Percentiles rank a stretch among this genome's conserved stretches.
These are phyloP conservation scores for Peromyscus nudipes DNA, from an alignment of 2,797 vertebrate species.

Conservation along the genomic window DNA sequence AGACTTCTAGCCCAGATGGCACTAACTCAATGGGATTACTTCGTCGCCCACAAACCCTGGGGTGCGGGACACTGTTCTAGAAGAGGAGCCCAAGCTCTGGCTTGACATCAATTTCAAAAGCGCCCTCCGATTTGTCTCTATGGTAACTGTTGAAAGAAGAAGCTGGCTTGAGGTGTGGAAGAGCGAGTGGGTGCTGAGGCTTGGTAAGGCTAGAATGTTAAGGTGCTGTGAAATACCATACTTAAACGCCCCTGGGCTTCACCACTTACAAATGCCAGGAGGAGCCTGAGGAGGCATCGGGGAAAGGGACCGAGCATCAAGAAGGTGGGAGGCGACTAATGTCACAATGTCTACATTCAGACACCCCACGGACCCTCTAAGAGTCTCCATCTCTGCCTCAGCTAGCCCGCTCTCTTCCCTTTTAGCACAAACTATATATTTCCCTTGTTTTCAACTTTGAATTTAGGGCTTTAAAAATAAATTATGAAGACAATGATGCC, in stretches of 20 bases:
- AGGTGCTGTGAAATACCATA: neutral
- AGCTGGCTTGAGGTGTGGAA: neutral
- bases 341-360: neutral
- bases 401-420: neutral
- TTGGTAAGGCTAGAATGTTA: neutral
- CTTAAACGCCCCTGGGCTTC: neutral
- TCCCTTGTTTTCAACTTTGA: slow-evolving; percentile 67
- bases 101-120: neutral
- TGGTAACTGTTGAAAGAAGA: slow-evolving; percentile 14
- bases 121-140: neutral
- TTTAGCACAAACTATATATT: slow-evolving; percentile 29
- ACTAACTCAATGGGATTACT: slow-evolving; percentile 23
- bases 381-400: neutral
- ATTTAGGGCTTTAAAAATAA: slow-evolving; percentile 68
- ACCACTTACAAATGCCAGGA: neutral
- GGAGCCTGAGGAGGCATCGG: neutral
- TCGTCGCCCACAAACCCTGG: neutral
- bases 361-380: neutral
- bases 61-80: slow-evolving; percentile 10
- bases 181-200: slow-evolving; percentile 6
- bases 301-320: neutral
- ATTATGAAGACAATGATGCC: slow-evolving; percentile 57
- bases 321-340: neutral
- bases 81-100: neutral
- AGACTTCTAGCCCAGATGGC: slow-evolving; percentile 10